Percentiles rank a stretch among this genome's conserved stretches.
These are phyloP conservation scores for Archegozetes longisetosus DNA, from an alignment of 1,140 invertebrate genomes.

Conservation along the genomic window DNA sequence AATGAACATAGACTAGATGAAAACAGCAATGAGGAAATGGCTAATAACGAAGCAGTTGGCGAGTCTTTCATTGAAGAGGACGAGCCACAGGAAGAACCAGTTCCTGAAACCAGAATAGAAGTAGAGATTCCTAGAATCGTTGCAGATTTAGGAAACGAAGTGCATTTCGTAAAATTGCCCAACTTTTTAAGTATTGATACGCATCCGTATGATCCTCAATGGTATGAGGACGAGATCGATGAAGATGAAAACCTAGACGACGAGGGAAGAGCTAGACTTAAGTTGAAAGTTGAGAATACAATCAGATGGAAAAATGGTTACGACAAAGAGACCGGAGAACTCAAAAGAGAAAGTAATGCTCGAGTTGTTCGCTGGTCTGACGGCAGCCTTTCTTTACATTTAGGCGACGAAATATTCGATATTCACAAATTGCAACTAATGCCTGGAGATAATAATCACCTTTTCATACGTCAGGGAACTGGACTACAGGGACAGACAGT, in stretches of 20 bases:
- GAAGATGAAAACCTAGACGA: slow-evolving; percentile 96
- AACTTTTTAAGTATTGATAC: slow-evolving; percentile 57
- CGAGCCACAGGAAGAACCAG: slow-evolving; percentile 31
- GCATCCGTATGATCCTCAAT: slow-evolving; percentile 79
- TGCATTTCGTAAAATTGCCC: slow-evolving; percentile 87
- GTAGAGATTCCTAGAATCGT: slow-evolving; percentile 90
- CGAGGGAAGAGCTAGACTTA: slow-evolving; percentile 71
- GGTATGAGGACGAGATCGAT: slow-evolving; percentile 97
- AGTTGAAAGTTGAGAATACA: slow-evolving; percentile 59
- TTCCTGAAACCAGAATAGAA: slow-evolving; percentile 83
- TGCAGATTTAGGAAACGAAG: slow-evolving; percentile 71
- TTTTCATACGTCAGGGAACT: slow-evolving; percentile 91
- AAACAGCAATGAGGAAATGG: slow-evolving; percentile 4
- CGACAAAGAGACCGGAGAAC: slow-evolving; percentile 59
- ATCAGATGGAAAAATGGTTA: slow-evolving; percentile 83
- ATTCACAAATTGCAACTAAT: slow-evolving; percentile 80
- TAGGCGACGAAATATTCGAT: slow-evolving; percentile 95
- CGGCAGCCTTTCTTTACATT: slow-evolving; percentile 85
- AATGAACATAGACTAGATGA: slow-evolving; percentile 16
- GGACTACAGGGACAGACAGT: slow-evolving; percentile 88
- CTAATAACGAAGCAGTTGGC: neutral
- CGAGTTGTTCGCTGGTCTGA: slow-evolving; percentile 93
- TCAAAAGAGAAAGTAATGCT: slow-evolving; percentile 81
- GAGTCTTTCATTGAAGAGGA: slow-evolving; percentile 17
- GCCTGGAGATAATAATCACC: slow-evolving; percentile 78